Evolutionary conservation across 2,113 vertebrate species (phyloP), one percentile per base, ranked within the genome.

Genomic region (Nibea coibor): DNA sequence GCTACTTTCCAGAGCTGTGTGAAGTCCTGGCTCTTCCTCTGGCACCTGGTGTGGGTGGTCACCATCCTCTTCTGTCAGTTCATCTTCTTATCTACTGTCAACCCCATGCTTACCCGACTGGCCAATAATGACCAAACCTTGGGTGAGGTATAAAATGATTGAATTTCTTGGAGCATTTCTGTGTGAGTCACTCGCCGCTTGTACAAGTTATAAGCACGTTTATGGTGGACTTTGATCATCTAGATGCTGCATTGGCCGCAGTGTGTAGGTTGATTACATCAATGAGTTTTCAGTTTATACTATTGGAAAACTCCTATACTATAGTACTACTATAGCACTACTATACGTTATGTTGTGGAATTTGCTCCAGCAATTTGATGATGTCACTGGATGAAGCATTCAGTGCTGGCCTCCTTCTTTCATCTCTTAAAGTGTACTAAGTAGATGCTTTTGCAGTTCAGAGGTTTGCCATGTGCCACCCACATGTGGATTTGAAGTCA

Each of bases 81-180:
- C 84, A 90, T 97, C 72, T 97, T 96, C 92, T 96, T 97, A 0
- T 95, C 95, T 22, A 96, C 93, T 6, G 89, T 97, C 73, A 97
- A 97, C 90, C 88, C 95, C 0, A 94, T 93, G 48, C 93, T 97
- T 0, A 88, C 81, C 63, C 92, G 74, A n/a, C 64, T 97, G 81
- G 91, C 96, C 0, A 0, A 0, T 0, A 62, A 78, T 0, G 84
- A 96, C 74, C 0, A 22, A 0, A 0, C 0, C 0, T 74, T 78
- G 4, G 95, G 96, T 97, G 87, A 86, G 26, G 31, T n/a, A 39
- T 10, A 28, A 58, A 51, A 45, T 45, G 3, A 45, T 15, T 45
- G 12, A 14, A 14, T 45, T 45, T 45, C 43, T 45, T 45, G 43
- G 43, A 39, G 4, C 3, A 16, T n/a, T 63, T 64, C n/a, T 24